Evolutionary conservation across 2,888 invertebrate genomes (phyloP), one percentile per base, ranked within the genome.

Genomic region (Aleiodes testaceus): DNA sequence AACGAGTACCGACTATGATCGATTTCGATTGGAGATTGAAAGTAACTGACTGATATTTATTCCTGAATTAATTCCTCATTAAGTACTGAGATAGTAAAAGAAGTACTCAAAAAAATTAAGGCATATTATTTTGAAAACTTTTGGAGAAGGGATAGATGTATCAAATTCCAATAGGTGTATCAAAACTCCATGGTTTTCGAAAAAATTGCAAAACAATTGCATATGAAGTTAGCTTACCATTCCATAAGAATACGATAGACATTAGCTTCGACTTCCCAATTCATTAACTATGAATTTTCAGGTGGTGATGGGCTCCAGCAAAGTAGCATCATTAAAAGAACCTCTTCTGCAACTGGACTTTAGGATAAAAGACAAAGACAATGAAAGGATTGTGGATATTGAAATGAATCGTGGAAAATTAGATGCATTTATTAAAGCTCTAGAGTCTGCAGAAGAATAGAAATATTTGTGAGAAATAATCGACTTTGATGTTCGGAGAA

Each of bases 1-100:
- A 78, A 69, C 82, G 84, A 44, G 74, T 73, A 2, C 78, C 85
- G 45, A 84, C 89, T 1, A 81, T 90, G 11, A 83, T 85, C 47
- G 88, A 89, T 74, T 88, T 89, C 73, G 90, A 90, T 79, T 90
- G 90, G 90, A 88, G 88, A 81, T 75, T 90, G 42, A 89, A 89
- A 80, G 87, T 87, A 77, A 36, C 42, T 59, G 50, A n/a, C 20
- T 16, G 26, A 61, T 16, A 3, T 50, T 36, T 68, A 47, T 42
- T 7, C 18, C 22, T 42, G 6, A 6, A 18, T 22, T 22, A 49
- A 22, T 47, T 50, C 42, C 16, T 7, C 12, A 16, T 12, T 12
- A 42, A 42, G 20, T 42, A 45, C 1, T 45, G 16, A 16, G 45
- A 64, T 47, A 5, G 20, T 14, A 26, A 2, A 11, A 44, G 1